Conservation (phyloP, 1,140 invertebrate genomes). For the Tribolium castaneum region DNA sequence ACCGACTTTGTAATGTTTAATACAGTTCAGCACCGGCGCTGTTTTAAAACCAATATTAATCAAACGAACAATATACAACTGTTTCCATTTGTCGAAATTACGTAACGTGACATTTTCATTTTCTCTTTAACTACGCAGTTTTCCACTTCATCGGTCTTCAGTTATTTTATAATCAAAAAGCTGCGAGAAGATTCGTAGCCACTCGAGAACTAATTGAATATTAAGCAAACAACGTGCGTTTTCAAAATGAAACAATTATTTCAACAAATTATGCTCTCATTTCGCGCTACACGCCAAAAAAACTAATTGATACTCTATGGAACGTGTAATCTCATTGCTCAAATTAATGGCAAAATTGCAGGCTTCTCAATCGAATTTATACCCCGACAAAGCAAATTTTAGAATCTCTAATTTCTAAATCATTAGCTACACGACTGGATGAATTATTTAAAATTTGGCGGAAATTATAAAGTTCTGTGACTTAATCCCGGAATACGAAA, state of each 20-base stretch:
- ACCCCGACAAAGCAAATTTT: slow-evolving; percentile 1
- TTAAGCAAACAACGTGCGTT: slow-evolving; percentile 23
- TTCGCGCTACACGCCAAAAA: neutral
- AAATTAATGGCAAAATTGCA: slow-evolving; percentile 38
- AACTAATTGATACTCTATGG: neutral
- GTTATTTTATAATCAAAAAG: slow-evolving; percentile 39
- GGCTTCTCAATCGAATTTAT: slow-evolving; percentile 24
- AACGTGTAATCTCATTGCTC: slow-evolving; percentile 19
- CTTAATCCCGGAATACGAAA: slow-evolving; percentile 30
- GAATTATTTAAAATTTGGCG: slow-evolving; percentile 39
- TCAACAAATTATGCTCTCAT: slow-evolving; percentile 11
- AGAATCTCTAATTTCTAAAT: slow-evolving; percentile 41
- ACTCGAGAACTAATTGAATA: slow-evolving; percentile 18
- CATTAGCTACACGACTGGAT: slow-evolving; percentile 26
- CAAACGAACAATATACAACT: slow-evolving; percentile 30
- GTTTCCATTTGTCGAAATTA: slow-evolving; percentile 41
- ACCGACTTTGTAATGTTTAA: slow-evolving; percentile 15
- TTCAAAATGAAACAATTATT: slow-evolving; percentile 27
- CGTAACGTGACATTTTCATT: slow-evolving; percentile 42
- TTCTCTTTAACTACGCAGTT: slow-evolving; percentile 39
- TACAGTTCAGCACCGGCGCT: slow-evolving; percentile 25
- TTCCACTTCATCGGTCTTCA: slow-evolving; percentile 29
- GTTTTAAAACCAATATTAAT: slow-evolving; percentile 37
- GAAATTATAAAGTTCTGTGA: slow-evolving; percentile 37
- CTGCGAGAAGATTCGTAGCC: slow-evolving; percentile 5